Evolutionary conservation across 2,113 vertebrate genomes (phyloP).

Genomic region (Zapus hudsonius): DNA sequence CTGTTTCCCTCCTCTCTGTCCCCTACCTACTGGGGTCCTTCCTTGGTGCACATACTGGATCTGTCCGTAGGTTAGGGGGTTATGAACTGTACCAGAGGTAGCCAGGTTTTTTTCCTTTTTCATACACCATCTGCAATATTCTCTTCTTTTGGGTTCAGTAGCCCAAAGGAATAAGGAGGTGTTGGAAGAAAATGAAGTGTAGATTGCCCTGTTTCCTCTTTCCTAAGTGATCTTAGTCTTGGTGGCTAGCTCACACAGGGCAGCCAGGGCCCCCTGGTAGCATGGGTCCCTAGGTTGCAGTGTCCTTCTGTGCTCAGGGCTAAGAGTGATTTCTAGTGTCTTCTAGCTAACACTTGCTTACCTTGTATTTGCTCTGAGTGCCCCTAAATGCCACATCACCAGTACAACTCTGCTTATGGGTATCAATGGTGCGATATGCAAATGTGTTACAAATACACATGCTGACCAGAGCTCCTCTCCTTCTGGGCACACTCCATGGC

Average conservation of each 20-base stretch:
- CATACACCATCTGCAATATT: background rate
- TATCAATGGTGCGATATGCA: background rate
- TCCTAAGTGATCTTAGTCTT: background rate
- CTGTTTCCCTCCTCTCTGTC: too few relatives aligned
- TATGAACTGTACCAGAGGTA: too few relatives aligned
- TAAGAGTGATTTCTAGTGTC: background rate
- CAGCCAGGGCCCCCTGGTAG: background rate
- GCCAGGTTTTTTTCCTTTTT: background rate
- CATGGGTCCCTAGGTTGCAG: background rate
- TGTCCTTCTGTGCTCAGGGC: constrained; percentile 23
- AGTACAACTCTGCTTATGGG: background rate
- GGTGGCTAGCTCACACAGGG: background rate
- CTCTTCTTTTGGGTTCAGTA: background rate
- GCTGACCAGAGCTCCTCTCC: background rate
- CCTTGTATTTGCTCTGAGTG: background rate
- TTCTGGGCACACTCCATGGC: background rate
- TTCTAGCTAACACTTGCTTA: background rate
- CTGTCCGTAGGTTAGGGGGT: too few relatives aligned
- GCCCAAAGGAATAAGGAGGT: background rate
- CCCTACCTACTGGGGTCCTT: too few relatives aligned
- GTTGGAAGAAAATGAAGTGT: background rate
- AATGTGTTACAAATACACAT: background rate
- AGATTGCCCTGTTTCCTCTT: background rate
- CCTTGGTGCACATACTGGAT: too few relatives aligned
- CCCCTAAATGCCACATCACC: background rate